phyloP scores from a whole-genome alignment of 2,797 vertebrate genomes.

The Hyperoplus immaculatus region DNA sequence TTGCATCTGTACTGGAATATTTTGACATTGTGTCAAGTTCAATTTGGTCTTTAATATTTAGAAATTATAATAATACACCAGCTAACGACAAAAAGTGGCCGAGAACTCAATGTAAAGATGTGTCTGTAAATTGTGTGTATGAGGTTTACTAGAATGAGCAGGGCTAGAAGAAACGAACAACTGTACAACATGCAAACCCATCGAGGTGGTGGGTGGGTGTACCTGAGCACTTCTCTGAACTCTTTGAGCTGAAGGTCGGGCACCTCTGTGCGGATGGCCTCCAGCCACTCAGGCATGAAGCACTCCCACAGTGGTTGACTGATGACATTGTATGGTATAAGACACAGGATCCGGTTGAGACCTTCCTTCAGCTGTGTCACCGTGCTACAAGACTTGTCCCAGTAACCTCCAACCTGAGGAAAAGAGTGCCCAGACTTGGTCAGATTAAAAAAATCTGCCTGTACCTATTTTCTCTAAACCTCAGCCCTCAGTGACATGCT shows the following conservation, averaged over 20 bases:
- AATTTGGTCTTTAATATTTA: too few species aligned
- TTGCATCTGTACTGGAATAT: slow-evolving; percentile 3
- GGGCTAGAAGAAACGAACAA: neutral
- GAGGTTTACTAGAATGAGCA: neutral
- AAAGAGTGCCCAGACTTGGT: neutral
- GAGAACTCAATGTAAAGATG: neutral
- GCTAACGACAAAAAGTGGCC: neutral
- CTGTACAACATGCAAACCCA: neutral
- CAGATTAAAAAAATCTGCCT: slow-evolving; percentile 17
- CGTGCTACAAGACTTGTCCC: slow-evolving; percentile 97
- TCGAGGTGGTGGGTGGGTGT: slow-evolving; percentile 25
- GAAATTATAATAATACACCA: too few species aligned
- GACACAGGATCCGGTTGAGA: slow-evolving; percentile 95
- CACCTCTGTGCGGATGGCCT: slow-evolving; percentile 96
- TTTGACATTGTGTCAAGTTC: neutral
- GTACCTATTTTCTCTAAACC: neutral
- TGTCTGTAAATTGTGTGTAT: neutral
- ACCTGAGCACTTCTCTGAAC: slow-evolving; percentile 98
- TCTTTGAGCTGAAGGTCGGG: slow-evolving; percentile 96
- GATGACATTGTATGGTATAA: slow-evolving; percentile 99
- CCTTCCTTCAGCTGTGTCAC: slow-evolving; percentile 98
- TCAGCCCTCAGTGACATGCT: neutral
- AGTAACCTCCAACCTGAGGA: slow-evolving; percentile 96
- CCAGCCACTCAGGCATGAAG: slow-evolving; percentile 98
- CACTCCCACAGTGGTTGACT: slow-evolving; percentile 98